phyloP scores from a whole-genome alignment of 2,797 vertebrate species.

The Ctenopoma kingsleyae region DNA sequence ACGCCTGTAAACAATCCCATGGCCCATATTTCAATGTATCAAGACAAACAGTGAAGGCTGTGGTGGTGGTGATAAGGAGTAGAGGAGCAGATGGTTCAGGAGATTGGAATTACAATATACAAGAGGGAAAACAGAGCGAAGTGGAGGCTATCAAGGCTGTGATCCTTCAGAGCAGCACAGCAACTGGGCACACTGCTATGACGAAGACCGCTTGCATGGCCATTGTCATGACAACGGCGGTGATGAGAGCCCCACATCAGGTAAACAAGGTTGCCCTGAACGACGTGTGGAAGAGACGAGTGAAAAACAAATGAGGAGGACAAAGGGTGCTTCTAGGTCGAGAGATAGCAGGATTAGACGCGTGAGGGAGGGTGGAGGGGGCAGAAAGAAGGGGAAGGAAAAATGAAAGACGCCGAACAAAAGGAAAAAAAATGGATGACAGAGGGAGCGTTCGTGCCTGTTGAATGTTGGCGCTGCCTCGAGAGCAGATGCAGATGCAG shows the following conservation, averaged over 20 bases:
- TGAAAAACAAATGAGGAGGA: conserved; percentile 58
- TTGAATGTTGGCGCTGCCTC: conserved; percentile 76
- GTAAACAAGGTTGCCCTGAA: conserved; percentile 85
- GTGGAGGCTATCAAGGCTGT: conserved; percentile 76
- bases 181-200: conserved; percentile 74
- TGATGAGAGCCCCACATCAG: conserved; percentile 77
- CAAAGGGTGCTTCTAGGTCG: conserved; percentile 75
- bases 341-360: conserved; percentile 66
- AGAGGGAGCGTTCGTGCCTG: conserved; percentile 64
- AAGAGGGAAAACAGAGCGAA: conserved; percentile 74
- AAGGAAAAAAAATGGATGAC: conserved; percentile 21
- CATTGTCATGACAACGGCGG: conserved; percentile 82
- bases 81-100: conserved; percentile 72
- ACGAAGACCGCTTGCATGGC: conserved; percentile 59
- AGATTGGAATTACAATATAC: conserved; percentile 79
- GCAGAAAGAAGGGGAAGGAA: neutral
- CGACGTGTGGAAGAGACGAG: conserved; percentile 51
- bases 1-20: conserved; percentile 18
- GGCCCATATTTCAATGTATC: conserved; percentile 43
- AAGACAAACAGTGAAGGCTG: conserved; percentile 65
- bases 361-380: conserved; percentile 5
- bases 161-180: conserved; percentile 84
- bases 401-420: conserved; percentile 21
- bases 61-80: conserved; percentile 61
- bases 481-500: conserved; percentile 71